Base-by-base conservation (phyloP, 2,113 vertebrate species). In the Synchiropus splendidus region DNA sequence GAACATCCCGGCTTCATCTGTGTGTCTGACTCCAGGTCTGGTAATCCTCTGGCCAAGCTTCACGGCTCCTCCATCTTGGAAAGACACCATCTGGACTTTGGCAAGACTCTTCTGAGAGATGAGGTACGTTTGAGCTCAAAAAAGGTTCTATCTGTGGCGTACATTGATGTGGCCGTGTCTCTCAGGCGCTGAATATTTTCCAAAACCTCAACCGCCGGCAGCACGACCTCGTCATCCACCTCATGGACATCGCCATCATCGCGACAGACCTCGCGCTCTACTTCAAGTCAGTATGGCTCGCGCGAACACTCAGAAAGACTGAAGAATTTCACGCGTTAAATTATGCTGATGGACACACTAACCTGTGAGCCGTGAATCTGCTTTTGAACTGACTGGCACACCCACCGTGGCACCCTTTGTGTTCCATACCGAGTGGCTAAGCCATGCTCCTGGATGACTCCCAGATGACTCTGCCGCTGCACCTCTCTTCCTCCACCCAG, bases 21-120 rank as follows among this genome's bases (percentile, higher is more conserved):
- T 42, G 38, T 37, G 21, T 54, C 6, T 35, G 12, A 50, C 6
- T 45, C 13, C 54, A 87, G 84, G 67, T 88, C 86, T 60, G 84
- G 70, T 42, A 83, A 88, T 74, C 86, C 86, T 55, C 72, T 86
- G 61, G 84, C 84, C 0, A 87, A 83, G 70, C 85, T 87, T 53
- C 83, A 88, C 1, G 86, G 86, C 53, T 84, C 86, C 44, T 88
- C 86, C 60, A 88, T 88, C 58, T 72, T 88, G 42, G 86, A 88
- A 56, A 78, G 86, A 48, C 86, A 88, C 82, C 86, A 88, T 74
- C 82, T 88, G 79, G 86, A 88, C 21, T 65, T 73, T 64, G 82
- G 84, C 18, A 88, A 87, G 74, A 86, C 83, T 13, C 67, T 88
- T 42, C 80, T 88, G 54, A 75, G 83, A 76, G 85, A 88, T 67